Conservation (phyloP, 2,888 invertebrate genomes). For the Xanthostigma xanthostigma region DNA sequence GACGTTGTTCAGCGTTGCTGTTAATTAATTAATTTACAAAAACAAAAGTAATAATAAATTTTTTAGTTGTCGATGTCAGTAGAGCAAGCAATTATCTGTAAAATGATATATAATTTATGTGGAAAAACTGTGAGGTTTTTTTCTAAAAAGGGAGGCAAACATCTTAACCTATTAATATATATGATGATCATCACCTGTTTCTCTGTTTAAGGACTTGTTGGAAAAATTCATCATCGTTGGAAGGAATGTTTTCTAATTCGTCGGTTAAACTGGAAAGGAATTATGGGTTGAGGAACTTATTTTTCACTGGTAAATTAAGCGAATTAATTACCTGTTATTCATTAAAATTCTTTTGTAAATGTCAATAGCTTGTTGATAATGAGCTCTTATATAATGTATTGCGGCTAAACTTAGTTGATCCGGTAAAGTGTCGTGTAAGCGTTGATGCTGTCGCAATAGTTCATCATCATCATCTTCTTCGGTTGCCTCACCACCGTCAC, state of each 20-base stretch:
- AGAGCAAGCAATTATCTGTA: too few species aligned
- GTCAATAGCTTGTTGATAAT: constrained; percentile 97
- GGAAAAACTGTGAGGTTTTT: too few species aligned
- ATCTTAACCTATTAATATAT: too few species aligned
- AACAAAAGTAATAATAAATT: too few species aligned
- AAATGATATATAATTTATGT: too few species aligned
- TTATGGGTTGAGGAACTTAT: not conserved
- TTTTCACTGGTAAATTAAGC: too few species aligned
- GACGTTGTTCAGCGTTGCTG: too few species aligned
- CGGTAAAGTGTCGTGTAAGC: constrained; percentile 74
- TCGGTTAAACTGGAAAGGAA: not conserved
- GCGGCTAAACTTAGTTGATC: constrained; percentile 93
- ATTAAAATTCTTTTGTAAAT: constrained; percentile 88
- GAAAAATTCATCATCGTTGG: not conserved
- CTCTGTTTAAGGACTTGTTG: too few species aligned
- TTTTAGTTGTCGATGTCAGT: too few species aligned
- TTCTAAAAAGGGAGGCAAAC: too few species aligned
- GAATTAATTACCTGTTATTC: constrained; percentile 60
- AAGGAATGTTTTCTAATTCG: not conserved
- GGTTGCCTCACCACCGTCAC: not conserved
- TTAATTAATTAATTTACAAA: too few species aligned
- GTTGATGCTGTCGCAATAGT: constrained; percentile 69
- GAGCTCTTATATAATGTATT: constrained; percentile 87
- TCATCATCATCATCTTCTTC: constrained; percentile 53
- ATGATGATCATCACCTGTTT: too few species aligned